Evolutionary conservation across 2,113 vertebrate species (phyloP).

Genomic region (Naja naja): DNA sequence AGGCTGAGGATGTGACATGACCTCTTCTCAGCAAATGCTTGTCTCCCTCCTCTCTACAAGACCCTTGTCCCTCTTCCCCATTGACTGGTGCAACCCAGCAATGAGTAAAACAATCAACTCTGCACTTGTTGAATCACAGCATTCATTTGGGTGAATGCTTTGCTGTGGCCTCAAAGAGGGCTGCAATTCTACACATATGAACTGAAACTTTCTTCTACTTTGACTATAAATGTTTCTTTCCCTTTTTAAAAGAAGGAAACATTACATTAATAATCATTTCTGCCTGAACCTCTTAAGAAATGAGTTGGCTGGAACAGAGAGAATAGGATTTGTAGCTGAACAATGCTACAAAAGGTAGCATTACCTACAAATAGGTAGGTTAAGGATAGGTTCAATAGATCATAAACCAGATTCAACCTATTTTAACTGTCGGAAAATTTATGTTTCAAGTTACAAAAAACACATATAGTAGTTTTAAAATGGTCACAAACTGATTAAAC

Average conservation of each 20-base stretch:
- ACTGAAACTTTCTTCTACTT: background rate
- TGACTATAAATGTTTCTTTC: background rate
- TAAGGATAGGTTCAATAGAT: background rate
- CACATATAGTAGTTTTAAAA: background rate
- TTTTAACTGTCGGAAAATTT: background rate
- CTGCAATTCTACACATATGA: background rate
- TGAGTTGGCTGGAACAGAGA: background rate
- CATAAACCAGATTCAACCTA: background rate
- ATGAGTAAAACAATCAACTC: background rate
- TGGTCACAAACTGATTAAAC: background rate
- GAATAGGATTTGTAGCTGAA: slow-evolving; percentile 41
- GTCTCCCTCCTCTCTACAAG: slow-evolving; percentile 8
- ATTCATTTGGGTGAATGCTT: accelerated
- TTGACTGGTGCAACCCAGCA: background rate
- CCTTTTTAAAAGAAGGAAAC: background rate
- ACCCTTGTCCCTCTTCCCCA: background rate
- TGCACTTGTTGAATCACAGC: background rate
- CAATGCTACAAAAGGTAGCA: no score
- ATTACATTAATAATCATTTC: background rate
- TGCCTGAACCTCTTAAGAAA: slow-evolving; percentile 26
- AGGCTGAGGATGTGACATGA: slow-evolving; percentile 20
- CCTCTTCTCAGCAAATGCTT: slow-evolving; percentile 26
- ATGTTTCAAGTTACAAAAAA: background rate
- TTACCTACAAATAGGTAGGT: no score
- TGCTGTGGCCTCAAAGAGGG: background rate